phyloP scores from a whole-genome alignment of 1,140 invertebrate species.

The Cecropterus lyciades region DNA sequence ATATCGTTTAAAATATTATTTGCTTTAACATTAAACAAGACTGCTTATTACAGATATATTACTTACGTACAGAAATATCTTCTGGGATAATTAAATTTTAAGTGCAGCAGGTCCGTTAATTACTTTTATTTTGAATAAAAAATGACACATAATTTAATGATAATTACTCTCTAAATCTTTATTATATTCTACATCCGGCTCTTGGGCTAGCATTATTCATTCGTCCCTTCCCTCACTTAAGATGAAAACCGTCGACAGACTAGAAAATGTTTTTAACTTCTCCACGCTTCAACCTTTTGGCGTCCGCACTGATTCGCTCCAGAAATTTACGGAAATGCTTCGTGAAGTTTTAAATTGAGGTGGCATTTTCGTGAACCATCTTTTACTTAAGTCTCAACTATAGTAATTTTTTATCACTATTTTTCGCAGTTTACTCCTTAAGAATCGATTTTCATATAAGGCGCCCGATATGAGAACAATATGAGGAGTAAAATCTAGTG shows the following conservation, averaged over 20 bases:
- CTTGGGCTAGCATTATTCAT: background rate
- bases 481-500: too few species aligned
- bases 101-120: too few species aligned
- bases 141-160: too few species aligned
- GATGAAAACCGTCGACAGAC: constrained; percentile 9
- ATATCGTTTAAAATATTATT: too few species aligned
- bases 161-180: background rate
- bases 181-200: background rate
- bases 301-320: background rate
- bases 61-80: too few species aligned
- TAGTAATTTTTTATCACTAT: background rate
- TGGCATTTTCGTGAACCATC: background rate
- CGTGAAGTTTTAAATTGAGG: constrained; percentile 3
- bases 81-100: too few species aligned
- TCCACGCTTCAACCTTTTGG: background rate
- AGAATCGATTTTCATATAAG: too few species aligned
- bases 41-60: too few species aligned
- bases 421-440: too few species aligned
- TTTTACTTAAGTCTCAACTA: background rate
- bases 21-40: too few species aligned
- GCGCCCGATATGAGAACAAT: too few species aligned
- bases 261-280: constrained; percentile 13
- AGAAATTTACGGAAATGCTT: background rate
- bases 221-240: constrained; percentile 1
- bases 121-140: too few species aligned